Evolutionary conservation across 1,140 invertebrate species (phyloP), one percentile per base, ranked within the genome.

Genomic region (Vanessa atalanta): DNA sequence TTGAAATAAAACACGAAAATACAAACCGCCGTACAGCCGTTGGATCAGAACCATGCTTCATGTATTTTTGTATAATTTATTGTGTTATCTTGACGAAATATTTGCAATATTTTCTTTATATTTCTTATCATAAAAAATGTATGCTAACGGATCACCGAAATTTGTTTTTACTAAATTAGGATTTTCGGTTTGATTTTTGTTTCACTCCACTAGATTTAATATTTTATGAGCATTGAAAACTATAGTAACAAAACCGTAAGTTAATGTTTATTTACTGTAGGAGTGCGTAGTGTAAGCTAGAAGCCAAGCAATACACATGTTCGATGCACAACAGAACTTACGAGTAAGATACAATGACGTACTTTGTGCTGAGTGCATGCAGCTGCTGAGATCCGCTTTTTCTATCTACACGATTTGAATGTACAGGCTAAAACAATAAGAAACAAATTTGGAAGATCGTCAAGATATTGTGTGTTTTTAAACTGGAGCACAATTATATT

Each of bases 341-440:
- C 81, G 80, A 80, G 82, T 76, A 82, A 82, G 71, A 83, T 61
- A 86, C 78, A 82, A 85, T 86, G 79, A 84, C 79, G 79, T 81
- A 88, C 83, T 82, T 82, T 83, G 86, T 88, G 85, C 84, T 72
- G 78, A 78, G 79, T 74, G 83, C 88, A 89, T 91, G 89, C 88
- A 88, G 80, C 81, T 78, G 80, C 82, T 75, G 78, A 83, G 77
- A 84, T 83, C 87, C 81, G 81, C 74, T 83, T 84, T 67, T 80
- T 74, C 78, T 88, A 86, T 86, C 88, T 90, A 91, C 79, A 85
- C 79, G 80, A 85, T 83, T 43, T 87, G 82, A 89, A 85, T 84
- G 80, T 82, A 88, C 75, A 86, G 75, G 80, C 84, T 89, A 89
- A 87, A 89, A 88, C 79, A 87, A 85, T 81, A 76, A 79, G 74